A percentile compares a stretch with the other conserved stretches of the same genome.
phyloP scores from a whole-genome alignment of 2,888 invertebrate species.

The Callimorpha dominula region DNA sequence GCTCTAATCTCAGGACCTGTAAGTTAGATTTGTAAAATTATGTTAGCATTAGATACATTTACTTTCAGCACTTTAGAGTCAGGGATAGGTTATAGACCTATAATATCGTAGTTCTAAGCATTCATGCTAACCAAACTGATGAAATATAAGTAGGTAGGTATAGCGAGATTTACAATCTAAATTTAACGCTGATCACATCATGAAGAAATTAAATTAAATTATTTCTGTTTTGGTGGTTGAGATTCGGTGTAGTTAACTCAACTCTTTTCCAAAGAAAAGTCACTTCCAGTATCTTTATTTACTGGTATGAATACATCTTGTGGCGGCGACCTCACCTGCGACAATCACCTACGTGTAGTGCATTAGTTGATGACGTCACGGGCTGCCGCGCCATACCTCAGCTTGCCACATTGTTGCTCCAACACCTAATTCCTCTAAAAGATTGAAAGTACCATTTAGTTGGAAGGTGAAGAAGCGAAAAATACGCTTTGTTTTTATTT shows the following conservation, averaged over 20 bases:
- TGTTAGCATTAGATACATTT: too few species aligned
- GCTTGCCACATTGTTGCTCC: slow-evolving; percentile 56
- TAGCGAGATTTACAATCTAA: too few species aligned
- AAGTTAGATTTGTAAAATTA: too few species aligned
- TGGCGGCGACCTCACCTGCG: slow-evolving; percentile 59
- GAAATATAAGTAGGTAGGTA: too few species aligned
- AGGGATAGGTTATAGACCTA: too few species aligned
- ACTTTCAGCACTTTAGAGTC: too few species aligned
- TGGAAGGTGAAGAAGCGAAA: slow-evolving; percentile 61
- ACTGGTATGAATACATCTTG: slow-evolving; percentile 29
- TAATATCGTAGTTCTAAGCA: too few species aligned
- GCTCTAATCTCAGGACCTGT: too few species aligned
- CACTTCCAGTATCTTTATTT: slow-evolving; percentile 50
- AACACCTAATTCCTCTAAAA: slow-evolving; percentile 73
- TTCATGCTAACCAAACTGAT: too few species aligned
- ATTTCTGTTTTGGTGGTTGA: neutral
- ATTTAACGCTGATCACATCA: too few species aligned
- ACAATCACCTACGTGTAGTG: slow-evolving; percentile 66
- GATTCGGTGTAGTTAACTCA: neutral
- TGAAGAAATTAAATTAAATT: too few species aligned
- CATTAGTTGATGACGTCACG: slow-evolving; percentile 84
- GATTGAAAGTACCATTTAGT: slow-evolving; percentile 73
- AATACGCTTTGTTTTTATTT: slow-evolving; percentile 54
- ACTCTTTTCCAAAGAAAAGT: neutral
- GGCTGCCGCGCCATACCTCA: slow-evolving; percentile 37